Evolutionary conservation across 2,797 vertebrate species (phyloP).

Genomic region (Distichodus sexfasciatus): DNA sequence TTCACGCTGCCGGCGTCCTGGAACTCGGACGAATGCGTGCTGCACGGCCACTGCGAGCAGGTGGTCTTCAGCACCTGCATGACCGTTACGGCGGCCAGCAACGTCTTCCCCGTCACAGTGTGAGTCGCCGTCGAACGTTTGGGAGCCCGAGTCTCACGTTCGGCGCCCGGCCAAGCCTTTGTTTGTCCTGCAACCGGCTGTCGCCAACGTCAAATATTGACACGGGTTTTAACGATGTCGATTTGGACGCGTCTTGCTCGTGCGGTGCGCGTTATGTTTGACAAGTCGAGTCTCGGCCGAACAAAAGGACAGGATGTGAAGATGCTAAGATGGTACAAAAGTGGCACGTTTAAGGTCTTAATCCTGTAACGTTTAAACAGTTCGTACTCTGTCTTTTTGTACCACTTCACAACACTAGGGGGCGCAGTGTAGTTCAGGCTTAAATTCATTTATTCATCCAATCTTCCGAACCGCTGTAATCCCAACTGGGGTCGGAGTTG

Average conservation of each 20-base stretch:
- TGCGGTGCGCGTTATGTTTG: not conserved
- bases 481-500: too few species aligned
- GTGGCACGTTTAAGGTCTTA: not conserved
- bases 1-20: constrained; percentile 93
- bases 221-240: not conserved
- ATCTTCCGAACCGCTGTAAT: too few species aligned
- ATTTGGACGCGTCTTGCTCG: not conserved
- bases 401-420: too few species aligned
- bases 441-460: too few species aligned
- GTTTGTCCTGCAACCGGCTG: not conserved
- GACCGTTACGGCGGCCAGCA: constrained; percentile 88
- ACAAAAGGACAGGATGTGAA: not conserved
- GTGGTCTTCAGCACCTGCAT: constrained; percentile 95
- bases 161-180: not conserved
- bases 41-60: constrained; percentile 95
- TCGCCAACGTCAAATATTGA: constrained; percentile 1
- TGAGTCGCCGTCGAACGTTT: constrained; percentile 71
- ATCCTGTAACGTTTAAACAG: too few species aligned
- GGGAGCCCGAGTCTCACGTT: too few species aligned
- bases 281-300: not conserved
- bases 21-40: constrained; percentile 93
- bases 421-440: too few species aligned
- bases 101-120: constrained; percentile 94
- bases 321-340: not conserved
- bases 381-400: too few species aligned